A percentile compares a stretch with the other conserved stretches of the same genome.
phyloP scores from a whole-genome alignment of 2,797 vertebrate genomes.

The Botia almorhae region DNA sequence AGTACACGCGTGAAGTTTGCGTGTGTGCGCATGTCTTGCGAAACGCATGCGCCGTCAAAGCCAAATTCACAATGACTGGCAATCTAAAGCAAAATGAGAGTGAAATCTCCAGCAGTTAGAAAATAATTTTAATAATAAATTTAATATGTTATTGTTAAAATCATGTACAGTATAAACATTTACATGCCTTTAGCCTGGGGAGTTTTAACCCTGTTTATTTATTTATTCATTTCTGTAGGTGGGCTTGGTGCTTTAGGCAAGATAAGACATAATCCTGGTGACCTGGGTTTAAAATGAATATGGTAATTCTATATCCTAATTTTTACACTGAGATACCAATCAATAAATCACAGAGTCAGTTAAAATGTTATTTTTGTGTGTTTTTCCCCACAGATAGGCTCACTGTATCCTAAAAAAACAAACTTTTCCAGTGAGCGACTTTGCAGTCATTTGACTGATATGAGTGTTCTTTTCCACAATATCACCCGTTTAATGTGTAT shows the following conservation, averaged over 20 bases:
- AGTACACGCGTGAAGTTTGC: constrained; percentile 10
- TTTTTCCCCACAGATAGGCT: background rate
- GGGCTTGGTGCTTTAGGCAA: background rate
- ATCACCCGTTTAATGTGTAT: constrained; percentile 25
- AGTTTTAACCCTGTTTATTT: background rate
- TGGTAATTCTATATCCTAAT: too few relatives aligned
- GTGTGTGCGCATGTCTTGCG: background rate
- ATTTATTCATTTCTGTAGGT: background rate
- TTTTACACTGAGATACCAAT: too few relatives aligned
- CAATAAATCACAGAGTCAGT: background rate
- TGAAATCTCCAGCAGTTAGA: background rate
- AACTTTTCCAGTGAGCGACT: background rate
- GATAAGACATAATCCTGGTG: too few relatives aligned
- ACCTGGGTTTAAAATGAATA: too few relatives aligned
- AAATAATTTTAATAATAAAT: background rate
- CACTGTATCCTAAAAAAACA: background rate
- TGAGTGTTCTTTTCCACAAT: constrained; percentile 14
- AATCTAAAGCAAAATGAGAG: background rate
- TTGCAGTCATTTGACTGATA: constrained; percentile 20
- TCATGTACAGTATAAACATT: background rate
- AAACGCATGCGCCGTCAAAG: constrained; percentile 2
- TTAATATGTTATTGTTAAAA: background rate
- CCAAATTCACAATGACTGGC: constrained; percentile 4
- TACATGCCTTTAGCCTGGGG: background rate
- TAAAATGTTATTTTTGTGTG: background rate